Evolutionary conservation across 1,140 invertebrate genomes (phyloP), one percentile per base, ranked within the genome.

Genomic region (Trigoniulus corallinus): DNA sequence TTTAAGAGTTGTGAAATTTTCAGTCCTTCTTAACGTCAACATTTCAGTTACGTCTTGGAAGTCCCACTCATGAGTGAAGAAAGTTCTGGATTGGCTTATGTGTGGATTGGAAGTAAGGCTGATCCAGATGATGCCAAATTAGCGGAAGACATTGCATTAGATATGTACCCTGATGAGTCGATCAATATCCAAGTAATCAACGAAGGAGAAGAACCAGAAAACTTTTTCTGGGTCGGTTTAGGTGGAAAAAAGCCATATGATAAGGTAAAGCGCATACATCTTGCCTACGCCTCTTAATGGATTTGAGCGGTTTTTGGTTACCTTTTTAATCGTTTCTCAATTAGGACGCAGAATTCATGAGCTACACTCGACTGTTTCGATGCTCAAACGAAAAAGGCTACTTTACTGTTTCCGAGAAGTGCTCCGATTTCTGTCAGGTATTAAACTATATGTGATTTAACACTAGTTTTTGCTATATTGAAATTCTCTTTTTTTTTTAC

Each of bases 371-470:
- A 53, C 71, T 99, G 7, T 99, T 99, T 68, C 78, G 95, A 23
- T 99, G 96, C 69, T 98, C 94, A 7, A 99, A 98, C 68, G 95
- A 98, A 62, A 97, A 97, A 66, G 96, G 96, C 22, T 98, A 97
- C 67, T 99, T 98, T 63, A 88, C 88, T 3, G 92, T 98, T 4
- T 96, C 93, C 22, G 96, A 99, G 68, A 99, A 99, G 65, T 98
- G 95, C 71, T 88, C 92, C 1, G 96, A 99, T 71, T 99, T 99
- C 71, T 99, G 95, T 71, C 96, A 99, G 76, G 86, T 88, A 70
- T 60, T 51, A 55, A 13, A n/a, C n/a, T n/a, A n/a, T n/a, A n/a
- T n/a, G 15, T 42, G 13, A 29, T n/a, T n/a, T n/a, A n/a, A n/a
- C n/a, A n/a, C n/a, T n/a, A n/a, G n/a, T n/a, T n/a, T n/a, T n/a